Evolutionary conservation across 1,140 invertebrate genomes (phyloP).

Genomic region (Cotesia typhae): DNA sequence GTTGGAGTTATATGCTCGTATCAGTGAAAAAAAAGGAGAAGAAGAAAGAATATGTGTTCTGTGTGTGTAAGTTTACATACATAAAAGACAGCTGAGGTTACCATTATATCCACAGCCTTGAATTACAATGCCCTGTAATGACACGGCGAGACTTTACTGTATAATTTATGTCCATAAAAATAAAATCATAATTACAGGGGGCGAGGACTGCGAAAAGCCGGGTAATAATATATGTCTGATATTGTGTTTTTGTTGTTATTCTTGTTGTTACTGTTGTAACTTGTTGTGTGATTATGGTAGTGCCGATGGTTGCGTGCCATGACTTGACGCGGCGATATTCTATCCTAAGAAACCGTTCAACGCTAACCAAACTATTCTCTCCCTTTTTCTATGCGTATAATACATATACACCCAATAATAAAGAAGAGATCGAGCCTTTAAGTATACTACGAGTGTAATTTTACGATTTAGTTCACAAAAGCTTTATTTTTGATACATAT

Average conservation of each 20-base stretch:
- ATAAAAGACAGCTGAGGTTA: constrained; percentile 45
- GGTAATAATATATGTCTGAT: constrained; percentile 58
- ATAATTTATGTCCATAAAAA: constrained; percentile 66
- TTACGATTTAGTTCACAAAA: no score
- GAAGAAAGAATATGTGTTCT: not conserved
- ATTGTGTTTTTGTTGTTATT: not conserved
- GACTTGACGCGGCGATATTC: not conserved
- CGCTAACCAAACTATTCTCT: not conserved
- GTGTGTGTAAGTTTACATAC: not conserved
- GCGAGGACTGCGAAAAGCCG: constrained; percentile 60
- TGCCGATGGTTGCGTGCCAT: constrained; percentile 31
- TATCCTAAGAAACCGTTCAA: constrained; percentile 12
- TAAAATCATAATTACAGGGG: constrained; percentile 65
- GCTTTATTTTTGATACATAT: no score
- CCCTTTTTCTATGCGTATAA: not conserved
- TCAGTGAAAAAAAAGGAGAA: not conserved
- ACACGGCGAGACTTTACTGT: constrained; percentile 59
- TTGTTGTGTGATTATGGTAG: constrained; percentile 18
- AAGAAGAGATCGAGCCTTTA: no score
- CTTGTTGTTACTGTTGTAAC: not conserved
- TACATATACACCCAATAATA: no score
- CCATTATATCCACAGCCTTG: constrained; percentile 64
- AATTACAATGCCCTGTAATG: constrained; percentile 66
- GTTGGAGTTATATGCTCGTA: constrained; percentile 40
- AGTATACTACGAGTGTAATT: no score